Percentiles rank a stretch among this genome's conserved stretches.
Conservation (phyloP, 2,113 vertebrate species). For the Dicaeum eximium region DNA sequence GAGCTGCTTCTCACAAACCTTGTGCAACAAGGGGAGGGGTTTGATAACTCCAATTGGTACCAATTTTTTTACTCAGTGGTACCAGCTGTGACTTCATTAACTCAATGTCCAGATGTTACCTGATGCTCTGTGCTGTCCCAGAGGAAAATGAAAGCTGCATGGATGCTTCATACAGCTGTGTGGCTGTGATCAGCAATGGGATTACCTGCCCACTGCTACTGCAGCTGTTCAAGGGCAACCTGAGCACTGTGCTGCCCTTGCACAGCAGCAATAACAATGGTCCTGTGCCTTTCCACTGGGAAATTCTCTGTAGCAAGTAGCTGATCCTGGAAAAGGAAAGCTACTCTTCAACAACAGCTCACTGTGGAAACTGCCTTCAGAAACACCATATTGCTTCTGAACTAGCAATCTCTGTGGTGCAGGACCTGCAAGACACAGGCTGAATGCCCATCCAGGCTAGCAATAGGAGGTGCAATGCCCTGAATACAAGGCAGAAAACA, state of each 20-base stretch:
- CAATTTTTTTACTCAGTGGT: background rate
- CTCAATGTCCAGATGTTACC: background rate
- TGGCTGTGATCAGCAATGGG: background rate
- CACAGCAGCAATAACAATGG: background rate
- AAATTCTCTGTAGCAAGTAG: background rate
- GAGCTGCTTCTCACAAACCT: background rate
- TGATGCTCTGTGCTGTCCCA: background rate
- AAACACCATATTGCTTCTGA: background rate
- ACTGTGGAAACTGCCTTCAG: background rate
- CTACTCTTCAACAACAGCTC: background rate
- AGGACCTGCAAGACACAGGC: background rate
- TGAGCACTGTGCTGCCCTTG: accelerated
- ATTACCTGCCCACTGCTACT: background rate
- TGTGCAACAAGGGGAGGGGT: background rate
- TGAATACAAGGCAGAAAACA: background rate
- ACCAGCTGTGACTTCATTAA: background rate
- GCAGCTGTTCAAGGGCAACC: background rate
- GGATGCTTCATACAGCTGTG: background rate
- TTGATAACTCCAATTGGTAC: background rate
- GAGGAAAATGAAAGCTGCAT: background rate
- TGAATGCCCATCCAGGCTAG: background rate
- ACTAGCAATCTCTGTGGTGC: background rate
- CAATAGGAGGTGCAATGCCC: background rate
- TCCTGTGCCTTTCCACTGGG: background rate
- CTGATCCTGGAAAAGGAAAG: background rate